Evolutionary conservation across 2,797 vertebrate species (phyloP), one percentile per base, ranked within the genome.

Genomic region (Smutsia gigantea): DNA sequence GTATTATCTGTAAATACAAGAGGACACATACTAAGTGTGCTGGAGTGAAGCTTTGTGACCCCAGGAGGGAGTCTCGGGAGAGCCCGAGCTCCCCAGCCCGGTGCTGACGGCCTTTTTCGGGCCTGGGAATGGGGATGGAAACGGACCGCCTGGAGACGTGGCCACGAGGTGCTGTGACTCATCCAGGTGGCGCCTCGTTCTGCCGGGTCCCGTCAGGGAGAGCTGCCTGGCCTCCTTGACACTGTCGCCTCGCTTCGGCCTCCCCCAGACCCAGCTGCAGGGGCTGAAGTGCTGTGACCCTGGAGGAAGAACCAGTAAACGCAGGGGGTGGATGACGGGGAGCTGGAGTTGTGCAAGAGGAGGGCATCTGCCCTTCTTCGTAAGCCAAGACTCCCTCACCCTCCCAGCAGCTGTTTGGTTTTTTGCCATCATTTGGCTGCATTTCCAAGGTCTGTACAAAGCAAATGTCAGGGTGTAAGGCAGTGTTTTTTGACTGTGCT

Each of bases 261-360:
- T 68, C n/a, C 57, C 57, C 46, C 39, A 17, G 27, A 78, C 74
- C 42, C n/a, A 14, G 75, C 63, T 18, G 69, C 71, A 94, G 72
- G 85, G 92, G 90, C 88, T 79, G 72, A 95, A 87, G 72, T 89
- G 31, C 90, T 84, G 68, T 95, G 96, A 96, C 95, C 59, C 81
- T 66, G 93, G 77, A 94, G 88, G 90, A 93, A 87, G 85, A 96
- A 25, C 93, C 90, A 83, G 78, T 91, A 55, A 94, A 93, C 88
- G 51, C 88, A 74, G 78, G 71, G 95, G 78, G 92, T 83, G 74
- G 85, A 25, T 84, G 66, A 87, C 57, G 88, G 84, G 63, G 51
- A 88, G 34, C 3, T 71, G 57, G 66, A 57, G 68, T 93, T 98
- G 93, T 88, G 85, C 64, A 94, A 91, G 55, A 74, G 49, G 51